Conservation (phyloP, 1,140 invertebrate genomes). For the Agraylea sexmaculata region DNA sequence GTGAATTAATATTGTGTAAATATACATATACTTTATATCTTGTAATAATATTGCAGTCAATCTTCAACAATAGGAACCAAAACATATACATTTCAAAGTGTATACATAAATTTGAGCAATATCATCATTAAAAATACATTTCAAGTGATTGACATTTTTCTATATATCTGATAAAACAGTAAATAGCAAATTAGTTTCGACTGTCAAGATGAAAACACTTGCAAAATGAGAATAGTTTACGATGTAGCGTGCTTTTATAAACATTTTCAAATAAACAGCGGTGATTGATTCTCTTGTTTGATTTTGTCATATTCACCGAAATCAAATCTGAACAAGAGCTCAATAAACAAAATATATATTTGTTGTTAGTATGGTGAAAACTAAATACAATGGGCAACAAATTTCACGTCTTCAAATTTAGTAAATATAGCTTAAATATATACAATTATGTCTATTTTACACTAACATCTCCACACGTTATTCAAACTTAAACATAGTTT, state of each 20-base stretch:
- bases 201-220: neutral
- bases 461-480: too few species aligned
- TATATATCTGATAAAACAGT: neutral
- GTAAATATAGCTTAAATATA: too few species aligned
- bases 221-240: neutral
- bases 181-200: neutral
- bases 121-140: slow-evolving; percentile 14
- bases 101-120: slow-evolving; percentile 22
- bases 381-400: too few species aligned
- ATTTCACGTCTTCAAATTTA: too few species aligned
- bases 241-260: neutral
- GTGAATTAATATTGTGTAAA: slow-evolving; percentile 6
- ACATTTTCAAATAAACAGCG: neutral
- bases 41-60: neutral
- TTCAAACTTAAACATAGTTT: too few species aligned
- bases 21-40: slow-evolving; percentile 5
- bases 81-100: slow-evolving; percentile 3
- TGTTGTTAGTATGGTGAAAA: too few species aligned
- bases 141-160: neutral
- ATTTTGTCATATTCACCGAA: too few species aligned
- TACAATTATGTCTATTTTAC: too few species aligned
- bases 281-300: too few species aligned
- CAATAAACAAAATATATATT: too few species aligned
- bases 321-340: too few species aligned
- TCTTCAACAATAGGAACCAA: neutral